Evolutionary conservation across 2,797 vertebrate genomes (phyloP).

Genomic region (Neomorphus geoffroyi): DNA sequence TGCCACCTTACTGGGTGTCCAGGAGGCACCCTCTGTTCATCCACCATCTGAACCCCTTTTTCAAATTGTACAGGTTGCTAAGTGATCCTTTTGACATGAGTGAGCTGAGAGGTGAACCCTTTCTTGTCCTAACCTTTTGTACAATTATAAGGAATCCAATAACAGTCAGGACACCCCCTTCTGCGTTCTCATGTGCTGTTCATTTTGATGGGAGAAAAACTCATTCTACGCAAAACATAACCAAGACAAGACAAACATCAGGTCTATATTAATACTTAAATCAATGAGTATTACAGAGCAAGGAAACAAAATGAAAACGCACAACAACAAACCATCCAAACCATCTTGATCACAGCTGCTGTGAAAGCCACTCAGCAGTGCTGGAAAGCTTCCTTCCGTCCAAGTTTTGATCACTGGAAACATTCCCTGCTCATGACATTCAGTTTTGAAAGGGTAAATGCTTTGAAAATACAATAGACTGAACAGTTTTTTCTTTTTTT

Average conservation of each 20-base stretch:
- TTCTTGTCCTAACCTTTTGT: background rate
- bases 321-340: slow-evolving; percentile 29
- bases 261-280: slow-evolving; percentile 50
- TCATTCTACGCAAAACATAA: background rate
- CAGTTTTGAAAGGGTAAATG: slow-evolving; percentile 41
- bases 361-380: slow-evolving; percentile 19
- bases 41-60: background rate
- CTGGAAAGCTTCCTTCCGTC: slow-evolving; percentile 20
- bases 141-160: background rate
- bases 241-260: slow-evolving; percentile 24
- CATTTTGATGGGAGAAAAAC: background rate
- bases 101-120: background rate
- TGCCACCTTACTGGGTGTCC: rapidly evolving
- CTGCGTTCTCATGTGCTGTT: background rate
- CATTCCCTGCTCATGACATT: slow-evolving; percentile 41
- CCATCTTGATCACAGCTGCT: slow-evolving; percentile 72
- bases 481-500: background rate
- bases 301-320: slow-evolving; percentile 51
- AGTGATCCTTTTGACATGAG: background rate
- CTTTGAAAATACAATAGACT: slow-evolving; percentile 50
- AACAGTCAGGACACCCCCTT: background rate
- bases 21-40: background rate
- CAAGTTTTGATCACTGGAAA: slow-evolving; percentile 50
- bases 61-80: background rate
- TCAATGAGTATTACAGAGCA: background rate